Evolutionary conservation across 2,888 invertebrate genomes (phyloP).

Genomic region (Drosophila infuscata): DNA sequence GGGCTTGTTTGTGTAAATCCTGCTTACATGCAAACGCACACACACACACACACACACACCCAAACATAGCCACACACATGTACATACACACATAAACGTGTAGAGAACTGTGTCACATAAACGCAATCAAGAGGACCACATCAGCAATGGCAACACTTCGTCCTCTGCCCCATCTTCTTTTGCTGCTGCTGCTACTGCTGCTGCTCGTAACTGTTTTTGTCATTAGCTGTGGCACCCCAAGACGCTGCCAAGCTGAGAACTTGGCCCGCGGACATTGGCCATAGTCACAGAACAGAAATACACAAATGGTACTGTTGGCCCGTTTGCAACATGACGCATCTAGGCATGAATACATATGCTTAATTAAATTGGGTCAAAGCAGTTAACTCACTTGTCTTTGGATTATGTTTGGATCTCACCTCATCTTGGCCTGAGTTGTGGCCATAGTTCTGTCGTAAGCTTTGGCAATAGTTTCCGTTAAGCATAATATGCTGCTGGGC

Average conservation of each 20-base stretch:
- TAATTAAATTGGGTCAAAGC: conserved; percentile 78
- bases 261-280: conserved; percentile 47
- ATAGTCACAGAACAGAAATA: conserved; percentile 41
- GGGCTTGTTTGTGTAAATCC: conserved; percentile 45
- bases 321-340: conserved; percentile 24
- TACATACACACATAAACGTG: background rate
- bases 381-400: conserved; percentile 78
- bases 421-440: conserved; percentile 56
- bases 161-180: conserved; percentile 11
- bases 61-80: conserved; percentile 9
- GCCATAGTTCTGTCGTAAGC: background rate
- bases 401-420: conserved; percentile 75
- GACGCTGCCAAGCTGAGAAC: conserved; percentile 31
- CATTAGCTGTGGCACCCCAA: conserved; percentile 60
- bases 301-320: background rate
- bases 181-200: conserved; percentile 16
- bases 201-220: conserved; percentile 45
- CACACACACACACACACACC: conserved; percentile 21
- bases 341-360: conserved; percentile 43
- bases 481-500: conserved; percentile 33
- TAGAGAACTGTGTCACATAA: conserved; percentile 19
- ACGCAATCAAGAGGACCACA: conserved; percentile 50
- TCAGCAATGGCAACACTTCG: conserved; percentile 40
- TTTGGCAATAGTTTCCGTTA: conserved; percentile 14
- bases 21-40: conserved; percentile 34